Evolutionary conservation across 2,888 invertebrate genomes (phyloP), one percentile per base, ranked within the genome.

Genomic region (Melieria crassipennis): DNA sequence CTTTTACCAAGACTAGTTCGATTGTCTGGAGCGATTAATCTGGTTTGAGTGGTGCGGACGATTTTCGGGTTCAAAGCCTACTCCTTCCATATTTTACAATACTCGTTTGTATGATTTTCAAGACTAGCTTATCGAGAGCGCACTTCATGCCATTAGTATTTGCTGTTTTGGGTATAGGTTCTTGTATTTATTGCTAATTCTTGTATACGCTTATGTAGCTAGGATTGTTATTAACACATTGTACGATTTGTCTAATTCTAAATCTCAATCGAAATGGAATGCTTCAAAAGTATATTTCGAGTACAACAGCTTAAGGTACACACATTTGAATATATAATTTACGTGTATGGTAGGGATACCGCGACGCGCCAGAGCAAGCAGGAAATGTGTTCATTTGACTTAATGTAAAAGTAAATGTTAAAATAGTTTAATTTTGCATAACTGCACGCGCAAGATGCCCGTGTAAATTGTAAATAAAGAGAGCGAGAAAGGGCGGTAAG

Each of bases 1-100:
- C 47, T 86, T 85, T 68, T 86, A 81, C 63, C 69, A 67, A 45
- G 52, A 61, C 30, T 67, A 30, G 30, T 30, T 30, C 30, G 30
- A 30, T 30, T 30, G 30, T 30, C 30, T 30, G 30, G 30, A 30
- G 30, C 30, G 2, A 30, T 30, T 30, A 30, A 30, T 30, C 16
- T 16, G 16, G 30, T 30, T 30, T 30, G 30, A 30, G 2, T 30
- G 30, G 30, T 30, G 30, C 30, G 30, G 1, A 30, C 3, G 30
- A 30, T 30, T 30, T 30, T 30, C 30, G 30, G 3, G 30, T 30
- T 30, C 30, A 2, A 30, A 30, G 30, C 30, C 30, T 30, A 30
- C 30, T 30, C 30, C 30, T 30, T 30, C 30, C 30, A 30, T 30
- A 30, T 30, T 30, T 30, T 30, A 30, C 30, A 30, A 30, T 30